phyloP scores from a whole-genome alignment of 1,140 invertebrate genomes.

The Bacillus rossius region DNA sequence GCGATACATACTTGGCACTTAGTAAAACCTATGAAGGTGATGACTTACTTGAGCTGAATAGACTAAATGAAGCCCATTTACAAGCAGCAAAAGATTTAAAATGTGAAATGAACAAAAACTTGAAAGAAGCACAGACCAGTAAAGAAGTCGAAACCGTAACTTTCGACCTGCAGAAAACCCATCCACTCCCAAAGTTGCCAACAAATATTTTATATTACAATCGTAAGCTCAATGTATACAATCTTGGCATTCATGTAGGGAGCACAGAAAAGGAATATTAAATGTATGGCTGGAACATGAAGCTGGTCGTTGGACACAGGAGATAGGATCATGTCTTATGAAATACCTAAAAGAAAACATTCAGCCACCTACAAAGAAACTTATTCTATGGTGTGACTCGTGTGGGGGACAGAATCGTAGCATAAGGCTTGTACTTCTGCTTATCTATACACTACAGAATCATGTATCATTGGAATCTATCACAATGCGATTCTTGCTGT shows the following conservation, averaged over 20 bases:
- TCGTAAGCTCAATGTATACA: slow-evolving; percentile 30
- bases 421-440: slow-evolving; percentile 35
- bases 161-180: slow-evolving; percentile 34
- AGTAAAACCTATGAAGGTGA: too few species aligned
- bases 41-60: too few species aligned
- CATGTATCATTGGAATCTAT: slow-evolving; percentile 28
- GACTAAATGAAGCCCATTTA: too few species aligned
- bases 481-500: slow-evolving; percentile 27
- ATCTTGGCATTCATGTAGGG: slow-evolving; percentile 24
- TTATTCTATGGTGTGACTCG: slow-evolving; percentile 37
- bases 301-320: slow-evolving; percentile 31
- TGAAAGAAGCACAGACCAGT: too few species aligned
- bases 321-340: slow-evolving; percentile 33
- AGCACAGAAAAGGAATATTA: slow-evolving; percentile 23
- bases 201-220: slow-evolving; percentile 33
- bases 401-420: slow-evolving; percentile 39
- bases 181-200: slow-evolving; percentile 30
- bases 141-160: slow-evolving; percentile 16
- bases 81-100: too few species aligned
- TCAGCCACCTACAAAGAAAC: slow-evolving; percentile 20
- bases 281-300: slow-evolving; percentile 33
- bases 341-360: slow-evolving; percentile 30
- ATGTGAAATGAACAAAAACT: too few species aligned
- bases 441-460: slow-evolving; percentile 26
- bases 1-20: too few species aligned